phyloP scores from a whole-genome alignment of 2,888 invertebrate genomes.

The Scrobipalpa costella region DNA sequence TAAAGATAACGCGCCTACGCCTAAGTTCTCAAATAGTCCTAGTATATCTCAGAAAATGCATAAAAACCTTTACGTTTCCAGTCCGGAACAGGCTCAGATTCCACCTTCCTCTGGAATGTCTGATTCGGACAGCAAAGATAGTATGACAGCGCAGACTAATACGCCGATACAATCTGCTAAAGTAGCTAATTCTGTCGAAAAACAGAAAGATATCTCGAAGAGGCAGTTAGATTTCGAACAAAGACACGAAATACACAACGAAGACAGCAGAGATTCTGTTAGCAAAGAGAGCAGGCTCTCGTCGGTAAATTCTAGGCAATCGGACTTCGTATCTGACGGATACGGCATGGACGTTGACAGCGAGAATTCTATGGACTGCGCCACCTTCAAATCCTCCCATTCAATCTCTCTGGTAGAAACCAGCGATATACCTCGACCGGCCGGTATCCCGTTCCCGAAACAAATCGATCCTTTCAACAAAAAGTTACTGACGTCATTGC shows the following conservation, averaged over 20 bases:
- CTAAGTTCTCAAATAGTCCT: conserved; percentile 76
- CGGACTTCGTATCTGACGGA: conserved; percentile 72
- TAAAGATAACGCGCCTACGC: conserved; percentile 78
- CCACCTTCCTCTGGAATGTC: conserved; percentile 77
- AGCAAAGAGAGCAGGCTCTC: conserved; percentile 75
- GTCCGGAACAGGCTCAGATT: conserved; percentile 77
- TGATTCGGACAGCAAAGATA: conserved; percentile 75
- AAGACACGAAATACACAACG: conserved; percentile 69
- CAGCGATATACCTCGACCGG: conserved; percentile 74
- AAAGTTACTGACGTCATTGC: conserved; percentile 83
- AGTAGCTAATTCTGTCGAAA: conserved; percentile 61
- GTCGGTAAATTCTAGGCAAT: conserved; percentile 69
- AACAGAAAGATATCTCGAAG: conserved; percentile 74
- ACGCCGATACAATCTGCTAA: conserved; percentile 75
- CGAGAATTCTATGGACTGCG: conserved; percentile 79
- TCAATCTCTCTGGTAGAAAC: conserved; percentile 75
- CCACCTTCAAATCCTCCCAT: conserved; percentile 72
- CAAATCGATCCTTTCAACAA: conserved; percentile 91
- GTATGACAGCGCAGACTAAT: conserved; percentile 68
- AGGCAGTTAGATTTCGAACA: conserved; percentile 76
- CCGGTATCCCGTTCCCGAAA: conserved; percentile 75
- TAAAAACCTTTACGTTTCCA: conserved; percentile 76
- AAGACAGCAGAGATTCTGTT: conserved; percentile 76
- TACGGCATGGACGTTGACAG: conserved; percentile 78
- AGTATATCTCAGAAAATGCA: conserved; percentile 78